Conservation (phyloP, 1,140 invertebrate genomes). For the Coptotermes formosanus region DNA sequence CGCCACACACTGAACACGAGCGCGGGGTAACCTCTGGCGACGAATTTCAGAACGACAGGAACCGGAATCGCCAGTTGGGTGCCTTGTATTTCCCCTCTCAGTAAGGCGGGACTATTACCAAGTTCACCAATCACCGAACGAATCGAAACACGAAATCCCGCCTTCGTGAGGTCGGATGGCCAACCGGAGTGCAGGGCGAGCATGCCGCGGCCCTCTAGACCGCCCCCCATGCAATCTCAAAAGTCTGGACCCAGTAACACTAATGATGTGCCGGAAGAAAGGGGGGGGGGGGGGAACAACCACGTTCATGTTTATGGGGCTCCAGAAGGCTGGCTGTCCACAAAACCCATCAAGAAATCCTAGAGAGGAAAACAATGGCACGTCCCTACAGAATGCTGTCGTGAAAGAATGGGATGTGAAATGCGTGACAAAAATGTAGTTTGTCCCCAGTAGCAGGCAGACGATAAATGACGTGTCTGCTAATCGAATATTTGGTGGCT, state of each 20-base stretch:
- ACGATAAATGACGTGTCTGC: no score
- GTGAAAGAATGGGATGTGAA: no score
- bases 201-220: background rate
- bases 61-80: background rate
- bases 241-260: background rate
- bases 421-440: no score
- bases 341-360: no score
- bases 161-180: background rate
- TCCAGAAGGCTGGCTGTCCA: no score
- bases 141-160: no score
- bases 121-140: background rate
- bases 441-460: no score
- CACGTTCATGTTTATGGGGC: background rate
- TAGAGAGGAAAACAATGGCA: no score
- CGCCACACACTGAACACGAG: background rate
- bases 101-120: background rate
- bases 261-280: background rate
- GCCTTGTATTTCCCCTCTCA: background rate
- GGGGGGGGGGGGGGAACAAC: background rate
- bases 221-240: background rate
- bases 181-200: background rate
- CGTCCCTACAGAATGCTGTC: no score
- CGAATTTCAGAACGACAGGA: slow-evolving; percentile 18
- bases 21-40: slow-evolving; percentile 23
- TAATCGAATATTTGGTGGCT: no score